A percentile compares a stretch with the other conserved stretches of the same genome.
These are phyloP conservation scores for Cantharis lateralis DNA, from an alignment of 2,888 invertebrate species.

Conservation along the genomic window DNA sequence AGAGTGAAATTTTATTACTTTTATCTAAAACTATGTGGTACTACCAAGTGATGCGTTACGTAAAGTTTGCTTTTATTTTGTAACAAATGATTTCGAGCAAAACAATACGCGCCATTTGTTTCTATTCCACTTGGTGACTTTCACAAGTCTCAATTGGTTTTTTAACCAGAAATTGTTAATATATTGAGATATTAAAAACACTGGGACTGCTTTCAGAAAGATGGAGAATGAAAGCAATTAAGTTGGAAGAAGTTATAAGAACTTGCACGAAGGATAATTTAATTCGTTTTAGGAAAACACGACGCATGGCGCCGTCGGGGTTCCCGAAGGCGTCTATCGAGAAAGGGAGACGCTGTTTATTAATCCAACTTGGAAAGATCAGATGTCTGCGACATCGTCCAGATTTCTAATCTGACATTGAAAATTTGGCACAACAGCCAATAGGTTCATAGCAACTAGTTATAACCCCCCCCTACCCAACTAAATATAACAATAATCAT, in stretches of 20 bases:
- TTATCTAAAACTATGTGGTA: not conserved
- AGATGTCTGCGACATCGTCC: not conserved
- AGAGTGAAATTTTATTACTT: slow-evolving; percentile 1
- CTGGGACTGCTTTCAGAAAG: not conserved
- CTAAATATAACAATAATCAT: too few relatives aligned
- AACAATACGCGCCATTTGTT: not conserved
- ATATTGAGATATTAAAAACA: not conserved
- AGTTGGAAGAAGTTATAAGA: not conserved
- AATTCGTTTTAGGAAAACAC: not conserved
- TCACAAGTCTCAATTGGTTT: not conserved
- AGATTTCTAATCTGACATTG: not conserved
- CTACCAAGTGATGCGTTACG: not conserved
- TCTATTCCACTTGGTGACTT: not conserved
- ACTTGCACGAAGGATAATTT: not conserved
- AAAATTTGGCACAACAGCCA: not conserved
- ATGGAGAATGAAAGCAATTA: not conserved
- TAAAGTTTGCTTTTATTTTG: not conserved
- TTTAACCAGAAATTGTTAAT: not conserved
- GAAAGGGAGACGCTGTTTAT: not conserved
- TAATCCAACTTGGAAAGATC: not conserved
- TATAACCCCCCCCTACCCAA: too few relatives aligned
- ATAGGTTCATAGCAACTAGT: too few relatives aligned
- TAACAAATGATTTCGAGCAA: not conserved
- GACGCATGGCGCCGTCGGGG: not conserved
- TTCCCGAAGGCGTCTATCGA: not conserved